phyloP scores from a whole-genome alignment of 2,888 invertebrate genomes.

The Anodontia alba region DNA sequence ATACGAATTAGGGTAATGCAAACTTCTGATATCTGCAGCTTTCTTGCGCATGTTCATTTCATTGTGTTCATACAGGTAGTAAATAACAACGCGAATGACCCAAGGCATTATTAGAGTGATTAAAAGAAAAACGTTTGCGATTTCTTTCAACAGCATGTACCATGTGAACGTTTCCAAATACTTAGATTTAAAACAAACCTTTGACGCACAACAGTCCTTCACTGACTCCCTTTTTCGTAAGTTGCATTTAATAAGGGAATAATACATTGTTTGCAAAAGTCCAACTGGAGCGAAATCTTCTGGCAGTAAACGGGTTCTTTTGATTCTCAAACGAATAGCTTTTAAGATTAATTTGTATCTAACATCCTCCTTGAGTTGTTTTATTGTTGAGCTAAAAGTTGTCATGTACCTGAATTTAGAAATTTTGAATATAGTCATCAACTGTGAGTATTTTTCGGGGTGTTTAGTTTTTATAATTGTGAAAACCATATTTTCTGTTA shows the following conservation, averaged over 20 bases:
- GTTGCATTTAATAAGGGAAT: slow-evolving; percentile 75
- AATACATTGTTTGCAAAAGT: slow-evolving; percentile 65
- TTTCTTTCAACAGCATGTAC: slow-evolving; percentile 62
- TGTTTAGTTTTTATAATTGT: slow-evolving; percentile 30
- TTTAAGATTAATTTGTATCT: slow-evolving; percentile 50
- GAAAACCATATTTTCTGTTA: slow-evolving; percentile 12
- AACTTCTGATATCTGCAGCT: slow-evolving; percentile 43
- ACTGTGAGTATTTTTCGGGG: slow-evolving; percentile 25
- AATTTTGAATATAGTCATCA: slow-evolving; percentile 24
- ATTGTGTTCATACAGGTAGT: slow-evolving; percentile 71
- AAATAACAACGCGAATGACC: slow-evolving; percentile 72
- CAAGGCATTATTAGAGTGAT: slow-evolving; percentile 70
- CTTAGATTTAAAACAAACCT: slow-evolving; percentile 49
- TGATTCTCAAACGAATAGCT: slow-evolving; percentile 63
- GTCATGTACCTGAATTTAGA: slow-evolving; percentile 42
- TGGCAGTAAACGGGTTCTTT: slow-evolving; percentile 63
- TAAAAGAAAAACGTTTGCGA: slow-evolving; percentile 65
- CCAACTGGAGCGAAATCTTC: slow-evolving; percentile 70
- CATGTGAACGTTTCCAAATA: slow-evolving; percentile 55
- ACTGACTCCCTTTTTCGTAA: slow-evolving; percentile 71
- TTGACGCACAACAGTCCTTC: slow-evolving; percentile 67
- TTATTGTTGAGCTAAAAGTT: slow-evolving; percentile 41
- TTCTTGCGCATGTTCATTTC: slow-evolving; percentile 65
- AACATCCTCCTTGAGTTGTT: slow-evolving; percentile 35
- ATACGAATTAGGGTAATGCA: slow-evolving; percentile 72